Evolutionary conservation across 2,888 invertebrate species (phyloP).

Genomic region (Agrotis clavis): DNA sequence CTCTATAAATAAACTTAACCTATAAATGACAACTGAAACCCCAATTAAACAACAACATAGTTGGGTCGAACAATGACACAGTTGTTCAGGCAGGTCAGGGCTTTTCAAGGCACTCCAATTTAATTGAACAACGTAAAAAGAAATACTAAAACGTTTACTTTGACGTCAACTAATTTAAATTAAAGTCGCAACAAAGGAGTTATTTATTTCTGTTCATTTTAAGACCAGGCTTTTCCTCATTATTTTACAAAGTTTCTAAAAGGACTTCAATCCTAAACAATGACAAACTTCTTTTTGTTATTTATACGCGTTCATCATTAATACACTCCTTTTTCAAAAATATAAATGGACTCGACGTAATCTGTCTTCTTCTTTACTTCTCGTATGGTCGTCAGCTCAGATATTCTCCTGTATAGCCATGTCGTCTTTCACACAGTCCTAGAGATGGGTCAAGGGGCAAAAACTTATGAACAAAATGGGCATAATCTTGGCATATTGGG

Average conservation of each 20-base stretch:
- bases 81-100: conserved; percentile 33
- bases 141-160: conserved; percentile 12
- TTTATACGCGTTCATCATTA: too few species aligned
- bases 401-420: background rate
- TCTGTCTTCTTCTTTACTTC: too few species aligned
- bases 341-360: too few species aligned
- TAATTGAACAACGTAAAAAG: conserved; percentile 27
- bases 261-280: too few species aligned
- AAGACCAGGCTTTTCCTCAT: background rate
- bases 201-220: background rate
- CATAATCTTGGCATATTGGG: too few species aligned
- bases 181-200: background rate
- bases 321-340: too few species aligned
- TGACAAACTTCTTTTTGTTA: too few species aligned
- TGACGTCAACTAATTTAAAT: conserved; percentile 14
- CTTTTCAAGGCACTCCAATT: conserved; percentile 8
- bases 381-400: background rate
- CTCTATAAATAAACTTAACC: background rate
- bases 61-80: background rate
- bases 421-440: background rate
- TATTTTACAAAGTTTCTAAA: too few species aligned
- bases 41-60: conserved; percentile 7
- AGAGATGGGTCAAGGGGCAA: too few species aligned
- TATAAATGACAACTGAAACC: conserved; percentile 3
- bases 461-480: too few species aligned